Conservation (phyloP, 2,113 vertebrate genomes). For the Apteryx mantelli region DNA sequence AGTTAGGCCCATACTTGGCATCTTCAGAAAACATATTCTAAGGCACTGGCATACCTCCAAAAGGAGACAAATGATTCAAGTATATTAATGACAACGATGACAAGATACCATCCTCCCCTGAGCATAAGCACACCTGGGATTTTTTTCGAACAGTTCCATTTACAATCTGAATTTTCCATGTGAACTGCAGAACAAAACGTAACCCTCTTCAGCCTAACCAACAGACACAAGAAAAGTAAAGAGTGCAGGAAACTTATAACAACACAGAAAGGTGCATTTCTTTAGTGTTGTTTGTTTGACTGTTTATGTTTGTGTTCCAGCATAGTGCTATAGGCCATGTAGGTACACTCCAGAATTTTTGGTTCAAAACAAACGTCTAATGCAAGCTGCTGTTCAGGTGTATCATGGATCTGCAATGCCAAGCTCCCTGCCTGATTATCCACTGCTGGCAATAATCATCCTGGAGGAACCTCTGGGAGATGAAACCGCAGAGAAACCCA, state of each 20-base stretch:
- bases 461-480: neutral
- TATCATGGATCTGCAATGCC: neutral
- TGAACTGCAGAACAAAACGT: neutral
- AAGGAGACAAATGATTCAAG: neutral
- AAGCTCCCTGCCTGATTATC: neutral
- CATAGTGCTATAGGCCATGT: neutral
- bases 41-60: neutral
- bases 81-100: neutral
- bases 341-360: neutral
- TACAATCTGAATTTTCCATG: neutral
- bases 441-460: neutral
- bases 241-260: neutral
- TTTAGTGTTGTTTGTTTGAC: neutral
- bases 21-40: neutral
- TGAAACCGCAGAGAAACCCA: no score
- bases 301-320: neutral
- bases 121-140: neutral
- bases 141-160: neutral
- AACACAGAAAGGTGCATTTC: neutral
- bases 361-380: neutral
- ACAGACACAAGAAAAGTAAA: neutral
- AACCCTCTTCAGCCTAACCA: neutral
- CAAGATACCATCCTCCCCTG: neutral
- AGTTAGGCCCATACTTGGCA: neutral
- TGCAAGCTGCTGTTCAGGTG: neutral